Evolutionary conservation across 2,888 invertebrate species (phyloP).

Genomic region (Maniola hyperantus): DNA sequence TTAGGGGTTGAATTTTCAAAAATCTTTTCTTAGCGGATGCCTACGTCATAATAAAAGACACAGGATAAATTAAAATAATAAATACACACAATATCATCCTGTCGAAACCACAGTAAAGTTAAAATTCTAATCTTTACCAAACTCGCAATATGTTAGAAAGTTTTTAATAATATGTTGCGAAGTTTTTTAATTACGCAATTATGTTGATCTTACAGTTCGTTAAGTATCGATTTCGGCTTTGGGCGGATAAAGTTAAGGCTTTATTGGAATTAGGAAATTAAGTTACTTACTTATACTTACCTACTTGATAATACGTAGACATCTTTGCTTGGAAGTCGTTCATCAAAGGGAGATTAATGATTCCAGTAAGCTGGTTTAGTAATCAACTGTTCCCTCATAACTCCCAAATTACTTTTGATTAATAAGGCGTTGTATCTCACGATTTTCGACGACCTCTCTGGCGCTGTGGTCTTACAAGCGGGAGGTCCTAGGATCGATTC

Average conservation of each 20-base stretch:
- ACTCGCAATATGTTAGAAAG: conserved; percentile 4
- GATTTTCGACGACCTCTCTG: no score
- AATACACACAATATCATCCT: no score
- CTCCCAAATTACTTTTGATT: not conserved
- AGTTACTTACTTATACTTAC: not conserved
- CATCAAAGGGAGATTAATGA: not conserved
- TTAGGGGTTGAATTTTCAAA: no score
- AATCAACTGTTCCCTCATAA: not conserved
- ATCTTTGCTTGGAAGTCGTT: not conserved
- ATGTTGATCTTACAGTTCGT: conserved; percentile 19
- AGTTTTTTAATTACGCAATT: conserved; percentile 34
- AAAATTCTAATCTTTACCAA: not conserved
- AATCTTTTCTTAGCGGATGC: no score
- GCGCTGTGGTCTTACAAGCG: no score
- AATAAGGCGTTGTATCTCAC: not conserved
- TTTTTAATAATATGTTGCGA: conserved; percentile 29
- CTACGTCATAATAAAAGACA: no score
- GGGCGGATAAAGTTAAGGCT: not conserved
- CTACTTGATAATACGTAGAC: conserved; percentile 1
- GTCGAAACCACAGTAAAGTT: not conserved
- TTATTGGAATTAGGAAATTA: conserved; percentile 11
- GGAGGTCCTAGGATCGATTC: no score
- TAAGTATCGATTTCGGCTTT: not conserved
- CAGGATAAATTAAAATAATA: no score
- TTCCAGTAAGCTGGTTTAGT: not conserved